Conservation (phyloP, 2,113 vertebrate species). For the Grammomys surdaster region DNA sequence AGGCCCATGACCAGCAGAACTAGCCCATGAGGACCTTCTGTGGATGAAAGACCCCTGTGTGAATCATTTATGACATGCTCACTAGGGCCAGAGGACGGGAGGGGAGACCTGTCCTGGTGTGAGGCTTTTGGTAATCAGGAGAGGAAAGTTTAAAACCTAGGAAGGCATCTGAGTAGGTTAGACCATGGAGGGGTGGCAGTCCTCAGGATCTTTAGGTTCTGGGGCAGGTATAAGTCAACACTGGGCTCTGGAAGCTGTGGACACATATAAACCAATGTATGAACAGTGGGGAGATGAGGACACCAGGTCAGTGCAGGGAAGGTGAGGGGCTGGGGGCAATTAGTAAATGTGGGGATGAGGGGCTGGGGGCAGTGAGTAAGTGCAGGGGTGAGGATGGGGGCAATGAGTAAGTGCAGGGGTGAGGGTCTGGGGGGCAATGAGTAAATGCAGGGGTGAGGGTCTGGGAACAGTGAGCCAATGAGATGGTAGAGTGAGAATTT, state of each 20-base stretch:
- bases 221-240: neutral
- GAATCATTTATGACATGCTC: accelerated
- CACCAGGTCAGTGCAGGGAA: neutral
- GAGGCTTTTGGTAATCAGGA: neutral
- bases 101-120: no score
- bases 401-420: no score
- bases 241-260: neutral
- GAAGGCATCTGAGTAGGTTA: neutral
- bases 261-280: neutral
- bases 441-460: no score
- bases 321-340: no score
- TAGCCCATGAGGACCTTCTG: no score
- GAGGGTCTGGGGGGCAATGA: neutral
- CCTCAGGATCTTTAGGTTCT: neutral
- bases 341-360: neutral
- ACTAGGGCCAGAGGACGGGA: neutral
- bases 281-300: neutral
- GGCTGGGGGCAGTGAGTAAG: neutral
- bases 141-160: neutral
- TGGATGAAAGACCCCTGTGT: accelerated
- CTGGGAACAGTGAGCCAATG: neutral
- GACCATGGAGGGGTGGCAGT: accelerated
- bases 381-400: no score
- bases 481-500: no score
- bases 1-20: no score